phyloP scores from a whole-genome alignment of 2,797 vertebrate species.

The Telmatherina bonti region DNA sequence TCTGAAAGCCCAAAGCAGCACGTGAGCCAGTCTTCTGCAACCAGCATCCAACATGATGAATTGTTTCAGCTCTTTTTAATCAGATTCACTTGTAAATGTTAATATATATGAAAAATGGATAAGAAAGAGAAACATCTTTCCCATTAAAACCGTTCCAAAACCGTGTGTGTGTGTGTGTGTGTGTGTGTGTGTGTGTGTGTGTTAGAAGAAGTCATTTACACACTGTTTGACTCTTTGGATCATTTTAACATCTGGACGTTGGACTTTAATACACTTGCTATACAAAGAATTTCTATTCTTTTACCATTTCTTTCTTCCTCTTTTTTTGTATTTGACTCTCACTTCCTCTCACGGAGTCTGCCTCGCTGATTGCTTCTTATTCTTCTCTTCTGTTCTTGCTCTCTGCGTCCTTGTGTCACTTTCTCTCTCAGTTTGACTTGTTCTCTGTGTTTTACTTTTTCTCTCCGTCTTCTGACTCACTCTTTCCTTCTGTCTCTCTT shows the following conservation, averaged over 20 bases:
- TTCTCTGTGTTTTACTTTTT: constrained; percentile 28
- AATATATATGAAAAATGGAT: too few species aligned
- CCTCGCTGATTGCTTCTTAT: constrained; percentile 5
- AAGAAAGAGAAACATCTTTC: neutral
- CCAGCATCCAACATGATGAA: neutral
- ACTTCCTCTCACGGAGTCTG: constrained; percentile 7
- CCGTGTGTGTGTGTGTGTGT: too few species aligned
- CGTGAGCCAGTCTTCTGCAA: neutral
- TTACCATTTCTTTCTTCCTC: neutral
- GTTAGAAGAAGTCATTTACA: neutral
- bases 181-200: neutral
- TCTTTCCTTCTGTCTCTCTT: constrained; percentile 61
- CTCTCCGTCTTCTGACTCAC: constrained; percentile 57
- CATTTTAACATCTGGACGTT: neutral
- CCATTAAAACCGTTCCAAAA: too few species aligned
- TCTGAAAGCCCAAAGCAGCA: neutral
- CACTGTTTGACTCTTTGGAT: neutral
- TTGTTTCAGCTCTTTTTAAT: too few species aligned
- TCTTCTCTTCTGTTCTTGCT: neutral
- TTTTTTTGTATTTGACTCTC: neutral
- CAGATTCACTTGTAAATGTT: too few species aligned
- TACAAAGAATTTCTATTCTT: constrained; percentile 1
- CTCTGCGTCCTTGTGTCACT: constrained; percentile 17
- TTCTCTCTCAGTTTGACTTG: constrained; percentile 15
- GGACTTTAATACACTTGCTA: neutral